Evolutionary conservation across 2,888 invertebrate species (phyloP).

Genomic region (Hirudinaria manillensis): DNA sequence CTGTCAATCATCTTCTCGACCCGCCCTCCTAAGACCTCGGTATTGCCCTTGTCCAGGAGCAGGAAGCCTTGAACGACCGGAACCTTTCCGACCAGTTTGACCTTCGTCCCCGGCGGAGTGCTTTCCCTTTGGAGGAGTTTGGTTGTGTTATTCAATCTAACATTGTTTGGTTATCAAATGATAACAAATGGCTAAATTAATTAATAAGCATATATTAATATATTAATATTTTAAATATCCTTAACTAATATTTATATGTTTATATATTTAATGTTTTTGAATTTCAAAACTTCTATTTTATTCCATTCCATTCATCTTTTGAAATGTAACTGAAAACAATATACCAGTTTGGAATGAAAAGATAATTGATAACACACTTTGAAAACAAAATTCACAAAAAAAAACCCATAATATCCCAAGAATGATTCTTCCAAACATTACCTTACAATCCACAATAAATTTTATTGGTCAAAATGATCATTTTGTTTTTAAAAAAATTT

Average conservation of each 20-base stretch:
- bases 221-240: too few species aligned
- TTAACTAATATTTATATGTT: background rate
- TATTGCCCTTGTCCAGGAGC: slow-evolving; percentile 64
- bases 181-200: too few species aligned
- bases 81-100: slow-evolving; percentile 60
- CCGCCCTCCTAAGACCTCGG: slow-evolving; percentile 74
- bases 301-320: too few species aligned
- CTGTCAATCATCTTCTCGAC: slow-evolving; percentile 77
- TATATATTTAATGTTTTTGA: background rate
- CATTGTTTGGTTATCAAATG: background rate
- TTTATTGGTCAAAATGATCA: background rate
- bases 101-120: slow-evolving; percentile 83
- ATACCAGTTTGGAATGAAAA: too few species aligned
- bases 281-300: too few species aligned
- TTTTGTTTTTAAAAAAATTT: background rate
- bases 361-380: too few species aligned
- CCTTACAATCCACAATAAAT: too few species aligned
- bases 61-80: slow-evolving; percentile 69
- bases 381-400: too few species aligned
- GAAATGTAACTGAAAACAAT: too few species aligned
- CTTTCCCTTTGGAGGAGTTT: slow-evolving; percentile 60
- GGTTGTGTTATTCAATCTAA: background rate
- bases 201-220: too few species aligned
- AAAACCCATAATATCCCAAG: too few species aligned
- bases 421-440: too few species aligned